These are phyloP conservation scores for Pachycephala philippinensis DNA, from an alignment of 2,113 vertebrate species.

Conservation along the genomic window DNA sequence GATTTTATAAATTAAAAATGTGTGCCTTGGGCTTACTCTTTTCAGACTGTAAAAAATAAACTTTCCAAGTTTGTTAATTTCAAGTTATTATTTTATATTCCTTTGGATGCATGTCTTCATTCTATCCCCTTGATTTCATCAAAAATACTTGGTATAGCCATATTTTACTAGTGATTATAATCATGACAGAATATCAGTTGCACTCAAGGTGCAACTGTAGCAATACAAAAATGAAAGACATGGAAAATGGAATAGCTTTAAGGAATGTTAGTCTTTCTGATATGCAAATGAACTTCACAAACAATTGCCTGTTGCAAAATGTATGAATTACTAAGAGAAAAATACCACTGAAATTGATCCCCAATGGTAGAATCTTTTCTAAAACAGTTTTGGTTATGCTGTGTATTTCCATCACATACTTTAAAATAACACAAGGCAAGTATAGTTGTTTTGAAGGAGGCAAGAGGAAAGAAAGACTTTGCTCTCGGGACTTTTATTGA, in stretches of 20 bases:
- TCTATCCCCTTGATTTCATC: background rate
- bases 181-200: background rate
- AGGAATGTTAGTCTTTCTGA: background rate
- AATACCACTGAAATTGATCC: background rate
- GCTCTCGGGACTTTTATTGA: background rate
- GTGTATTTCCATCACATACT: background rate
- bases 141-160: background rate
- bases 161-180: background rate
- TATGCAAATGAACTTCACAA: background rate
- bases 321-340: background rate
- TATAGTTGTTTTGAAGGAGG: background rate
- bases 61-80: background rate
- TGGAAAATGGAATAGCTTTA: background rate
- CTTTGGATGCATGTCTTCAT: background rate
- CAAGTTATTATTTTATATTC: background rate
- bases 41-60: background rate
- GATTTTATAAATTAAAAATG: conserved; percentile 55
- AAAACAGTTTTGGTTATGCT: background rate
- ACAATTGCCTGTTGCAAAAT: conserved; percentile 4
- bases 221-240: background rate
- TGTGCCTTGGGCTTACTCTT: background rate
- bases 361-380: background rate
- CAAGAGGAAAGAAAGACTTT: background rate
- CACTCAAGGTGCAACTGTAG: background rate
- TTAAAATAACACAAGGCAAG: background rate